These are phyloP conservation scores for Climacteris rufus DNA, from an alignment of 2,113 vertebrate species.

Conservation along the genomic window DNA sequence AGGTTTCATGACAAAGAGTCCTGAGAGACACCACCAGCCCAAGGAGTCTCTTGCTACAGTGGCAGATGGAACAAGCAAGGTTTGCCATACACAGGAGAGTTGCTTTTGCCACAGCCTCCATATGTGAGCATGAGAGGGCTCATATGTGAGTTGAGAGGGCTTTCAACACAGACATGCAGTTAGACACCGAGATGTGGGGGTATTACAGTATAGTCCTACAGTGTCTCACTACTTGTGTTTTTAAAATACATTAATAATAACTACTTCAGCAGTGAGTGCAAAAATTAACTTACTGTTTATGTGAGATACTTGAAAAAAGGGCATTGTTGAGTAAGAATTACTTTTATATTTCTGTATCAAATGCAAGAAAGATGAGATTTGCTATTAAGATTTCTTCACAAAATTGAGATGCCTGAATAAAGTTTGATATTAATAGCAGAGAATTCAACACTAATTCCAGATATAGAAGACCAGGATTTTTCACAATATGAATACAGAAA, in stretches of 20 bases:
- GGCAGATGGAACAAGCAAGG: neutral
- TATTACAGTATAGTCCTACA: neutral
- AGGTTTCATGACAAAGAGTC: neutral
- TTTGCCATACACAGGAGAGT: neutral
- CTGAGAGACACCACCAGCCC: neutral
- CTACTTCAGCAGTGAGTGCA: neutral
- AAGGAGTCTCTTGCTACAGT: neutral
- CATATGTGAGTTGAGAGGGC: neutral
- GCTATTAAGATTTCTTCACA: neutral
- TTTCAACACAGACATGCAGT: neutral
- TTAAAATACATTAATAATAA: neutral
- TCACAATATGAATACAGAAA: neutral
- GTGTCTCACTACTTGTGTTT: neutral
- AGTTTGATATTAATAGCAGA: neutral
- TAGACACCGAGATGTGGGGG: neutral
- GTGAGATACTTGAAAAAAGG: neutral
- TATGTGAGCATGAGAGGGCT: neutral
- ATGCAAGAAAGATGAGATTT: neutral
- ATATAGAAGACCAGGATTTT: neutral
- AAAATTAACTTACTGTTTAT: neutral
- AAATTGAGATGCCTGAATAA: neutral
- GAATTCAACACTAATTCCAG: neutral
- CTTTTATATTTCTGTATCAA: neutral
- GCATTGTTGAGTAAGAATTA: neutral
- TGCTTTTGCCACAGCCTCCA: neutral